Base-by-base conservation (phyloP, 2,797 vertebrate genomes). In the Taenioides sp. region DNA sequence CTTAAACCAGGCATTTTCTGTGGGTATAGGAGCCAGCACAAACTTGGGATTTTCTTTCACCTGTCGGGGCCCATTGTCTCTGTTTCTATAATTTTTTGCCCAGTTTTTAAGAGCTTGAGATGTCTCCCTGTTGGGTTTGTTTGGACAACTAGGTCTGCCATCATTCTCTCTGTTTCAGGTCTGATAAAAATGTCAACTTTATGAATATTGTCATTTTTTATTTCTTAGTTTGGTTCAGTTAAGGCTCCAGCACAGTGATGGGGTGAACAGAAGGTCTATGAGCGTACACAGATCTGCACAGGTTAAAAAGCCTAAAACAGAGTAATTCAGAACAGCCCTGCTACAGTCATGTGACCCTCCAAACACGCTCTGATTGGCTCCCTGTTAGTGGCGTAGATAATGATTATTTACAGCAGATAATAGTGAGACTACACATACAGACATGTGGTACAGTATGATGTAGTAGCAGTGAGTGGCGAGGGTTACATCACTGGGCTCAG, bases 391-490 rank as follows among this genome's bases (percentile, higher is more conserved):
- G 5, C 43, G 20, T 20, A 50, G n/a, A 50, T 64, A 23, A 47
- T 47, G 62, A 65, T 43, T 65, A 47, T 65, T 47, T 27, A 0
- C 52, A 68, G 28, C 37, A 49, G 49, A 67, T 55, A 54, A 55
- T 16, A 7, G 55, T 14, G 43, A 9, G 62, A 43, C 62, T 28
- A 20, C 31, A 27, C 65, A 67, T 20, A 54, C 25, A n/a, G 27
- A 55, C 65, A 37, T 37, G 31, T 22, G 49, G 65, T 1, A 14
- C 28, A 37, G n/a, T n/a, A 5, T 34, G 9, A 34, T 22, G 25
- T 20, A n/a, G 43, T 20, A 6, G 37, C 34, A 47, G 63, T 49
- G 14, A 7, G 28, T n/a, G 20, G 27, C 5, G n/a, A 27, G 17
- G 5, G 14, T 65, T 50, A 49, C 64, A 20, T 27, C 47, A 65